Conservation (phyloP, 2,113 vertebrate genomes). For the Anseranas semipalmata region DNA sequence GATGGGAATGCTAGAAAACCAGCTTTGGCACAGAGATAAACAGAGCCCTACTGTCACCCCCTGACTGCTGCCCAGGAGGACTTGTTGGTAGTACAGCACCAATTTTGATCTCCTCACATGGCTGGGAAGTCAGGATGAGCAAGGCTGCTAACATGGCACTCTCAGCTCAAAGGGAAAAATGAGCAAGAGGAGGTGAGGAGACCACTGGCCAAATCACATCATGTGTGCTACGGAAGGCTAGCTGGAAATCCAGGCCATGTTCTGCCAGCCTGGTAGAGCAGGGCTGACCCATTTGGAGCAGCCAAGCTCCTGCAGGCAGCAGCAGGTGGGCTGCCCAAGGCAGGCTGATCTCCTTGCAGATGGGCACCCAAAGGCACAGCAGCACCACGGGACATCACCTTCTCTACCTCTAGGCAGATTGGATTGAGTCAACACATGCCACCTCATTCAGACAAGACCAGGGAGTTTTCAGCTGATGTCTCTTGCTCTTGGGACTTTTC, state of each 20-base stretch:
- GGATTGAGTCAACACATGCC: not conserved
- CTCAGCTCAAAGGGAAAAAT: not conserved
- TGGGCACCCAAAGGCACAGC: not conserved
- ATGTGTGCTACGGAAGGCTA: not conserved
- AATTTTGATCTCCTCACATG: not conserved
- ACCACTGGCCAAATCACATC: not conserved
- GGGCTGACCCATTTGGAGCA: fast-evolving
- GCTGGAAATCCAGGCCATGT: not conserved
- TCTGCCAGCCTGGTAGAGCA: not conserved
- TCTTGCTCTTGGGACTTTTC: not conserved
- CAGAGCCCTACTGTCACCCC: not conserved
- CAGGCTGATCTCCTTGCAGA: not conserved
- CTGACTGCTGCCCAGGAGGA: not conserved
- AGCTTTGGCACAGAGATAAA: not conserved
- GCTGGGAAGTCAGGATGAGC: not conserved
- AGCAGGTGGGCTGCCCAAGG: not conserved
- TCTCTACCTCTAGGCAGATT: not conserved
- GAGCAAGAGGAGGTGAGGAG: not conserved
- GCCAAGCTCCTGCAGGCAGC: not conserved
- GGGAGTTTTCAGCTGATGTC: not conserved
- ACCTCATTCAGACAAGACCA: not conserved
- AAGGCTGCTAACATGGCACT: not conserved
- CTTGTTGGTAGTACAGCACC: not conserved
- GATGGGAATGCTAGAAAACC: not conserved
- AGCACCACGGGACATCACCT: not conserved